Evolutionary conservation across 2,888 invertebrate genomes (phyloP), one percentile per base, ranked within the genome.

Genomic region (Listrodromus nycthemerus): DNA sequence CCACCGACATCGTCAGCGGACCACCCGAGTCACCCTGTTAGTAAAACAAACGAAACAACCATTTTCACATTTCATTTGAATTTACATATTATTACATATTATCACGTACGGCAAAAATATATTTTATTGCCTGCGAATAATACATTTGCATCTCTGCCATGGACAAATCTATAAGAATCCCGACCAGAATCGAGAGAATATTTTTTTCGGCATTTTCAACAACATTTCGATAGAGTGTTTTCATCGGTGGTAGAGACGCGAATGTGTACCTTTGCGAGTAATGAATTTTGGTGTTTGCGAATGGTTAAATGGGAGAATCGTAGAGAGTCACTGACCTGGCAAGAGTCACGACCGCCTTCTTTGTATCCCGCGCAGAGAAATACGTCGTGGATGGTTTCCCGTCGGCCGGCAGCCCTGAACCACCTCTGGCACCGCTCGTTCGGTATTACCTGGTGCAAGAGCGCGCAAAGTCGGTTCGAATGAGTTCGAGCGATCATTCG

Each of bases 301-400:
- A 10, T 10, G 27, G 41, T 4, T 13, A 71, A 58, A 7, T 16
- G 4, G 48, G 37, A 61, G 13, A 52, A 0, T 45, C 45, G 30
- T 1, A 27, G 16, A 5, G 8, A 19, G 61, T 67, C 27, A 67
- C 66, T 81, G 90, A 95, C 95, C 94, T 95, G 95, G 89, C 95
- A 95, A 61, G 95, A 95, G 90, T 95, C 94, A 76, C 95, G 91
- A 3, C 95, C 95, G 88, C 97, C 97, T 94, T 98, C 97, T 93
- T 98, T 98, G 90, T 98, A 98, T 2, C 98, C 98, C 0, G 98
- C 98, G 91, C 98, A 98, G 0, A 98, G 94, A 92, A 98, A 98
- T 1, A 98, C 98, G 89, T 98, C 98, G 89, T 98, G 98, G 84
- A 98, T 98, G n/a, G 97, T 97, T 93, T 98, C 98, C 73, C 98